These are phyloP conservation scores for Chalcis sispes DNA, from an alignment of 2,888 invertebrate species.

Conservation along the genomic window DNA sequence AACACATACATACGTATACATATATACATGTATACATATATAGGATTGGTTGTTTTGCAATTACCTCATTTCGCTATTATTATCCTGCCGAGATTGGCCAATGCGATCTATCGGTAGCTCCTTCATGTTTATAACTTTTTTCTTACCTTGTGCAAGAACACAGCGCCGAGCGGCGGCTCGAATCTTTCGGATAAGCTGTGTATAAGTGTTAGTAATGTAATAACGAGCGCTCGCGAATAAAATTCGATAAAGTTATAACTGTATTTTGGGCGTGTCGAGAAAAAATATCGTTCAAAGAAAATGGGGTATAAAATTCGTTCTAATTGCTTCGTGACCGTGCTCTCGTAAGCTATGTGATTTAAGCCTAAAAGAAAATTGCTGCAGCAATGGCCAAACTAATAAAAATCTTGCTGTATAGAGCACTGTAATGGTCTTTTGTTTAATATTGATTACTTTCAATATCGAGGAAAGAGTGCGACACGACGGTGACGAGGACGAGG, in stretches of 20 bases:
- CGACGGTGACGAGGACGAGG: too few species aligned
- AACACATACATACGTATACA: not conserved
- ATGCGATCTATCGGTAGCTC: conserved; percentile 21
- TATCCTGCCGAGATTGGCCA: conserved; percentile 13
- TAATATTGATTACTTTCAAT: too few species aligned
- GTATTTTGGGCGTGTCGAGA: not conserved
- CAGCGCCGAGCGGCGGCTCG: too few species aligned
- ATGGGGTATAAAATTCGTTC: not conserved
- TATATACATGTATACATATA: not conserved
- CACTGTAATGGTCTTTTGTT: too few species aligned
- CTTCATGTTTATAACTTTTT: not conserved
- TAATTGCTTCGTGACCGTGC: not conserved
- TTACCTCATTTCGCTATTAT: conserved; percentile 35
- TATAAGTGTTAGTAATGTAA: not conserved
- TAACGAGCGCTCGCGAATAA: too few species aligned
- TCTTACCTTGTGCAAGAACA: too few species aligned
- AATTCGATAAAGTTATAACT: not conserved
- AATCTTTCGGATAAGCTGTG: too few species aligned
- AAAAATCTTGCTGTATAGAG: too few species aligned
- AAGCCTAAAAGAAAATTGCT: too few species aligned
- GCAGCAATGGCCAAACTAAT: too few species aligned
- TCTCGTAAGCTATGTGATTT: not conserved
- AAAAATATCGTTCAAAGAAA: too few species aligned
- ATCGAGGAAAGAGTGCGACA: too few species aligned
- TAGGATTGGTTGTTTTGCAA: conserved; percentile 26